A percentile compares a stretch with the other conserved stretches of the same genome.
Evolutionary conservation across 2,888 invertebrate species (phyloP).

Genomic region (Cybosia mesomella): DNA sequence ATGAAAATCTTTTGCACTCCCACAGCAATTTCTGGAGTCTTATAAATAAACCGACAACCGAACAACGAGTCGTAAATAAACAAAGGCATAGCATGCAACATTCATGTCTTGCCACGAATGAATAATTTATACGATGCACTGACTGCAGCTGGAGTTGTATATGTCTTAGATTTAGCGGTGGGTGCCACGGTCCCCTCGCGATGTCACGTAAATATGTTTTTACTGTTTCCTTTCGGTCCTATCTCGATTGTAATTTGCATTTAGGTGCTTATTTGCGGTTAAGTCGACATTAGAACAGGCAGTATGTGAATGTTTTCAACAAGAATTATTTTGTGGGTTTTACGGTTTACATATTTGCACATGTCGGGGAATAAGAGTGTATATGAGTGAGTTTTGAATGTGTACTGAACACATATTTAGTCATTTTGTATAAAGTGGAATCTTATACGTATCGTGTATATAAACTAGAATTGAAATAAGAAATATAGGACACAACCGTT

Average conservation of each 20-base stretch:
- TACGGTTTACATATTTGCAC: not conserved
- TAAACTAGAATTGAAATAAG: too few relatives aligned
- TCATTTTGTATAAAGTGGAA: too few relatives aligned
- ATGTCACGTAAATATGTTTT: slow-evolving; percentile 43
- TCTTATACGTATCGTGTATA: too few relatives aligned
- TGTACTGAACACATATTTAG: too few relatives aligned
- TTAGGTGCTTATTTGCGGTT: slow-evolving; percentile 33
- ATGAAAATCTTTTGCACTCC: slow-evolving; percentile 14
- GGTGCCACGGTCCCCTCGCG: slow-evolving; percentile 9
- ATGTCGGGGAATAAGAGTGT: not conserved
- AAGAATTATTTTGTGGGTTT: not conserved
- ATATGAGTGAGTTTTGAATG: not conserved
- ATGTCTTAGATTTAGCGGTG: slow-evolving; percentile 24
- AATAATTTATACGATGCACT: slow-evolving; percentile 57
- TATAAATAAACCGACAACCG: slow-evolving; percentile 17
- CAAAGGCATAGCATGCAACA: slow-evolving; percentile 61
- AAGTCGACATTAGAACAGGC: slow-evolving; percentile 22
- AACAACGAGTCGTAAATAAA: slow-evolving; percentile 42
- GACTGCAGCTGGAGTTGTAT: slow-evolving; percentile 36
- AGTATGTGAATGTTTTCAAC: not conserved
- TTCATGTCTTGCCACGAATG: slow-evolving; percentile 56
- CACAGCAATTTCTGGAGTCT: slow-evolving; percentile 15
- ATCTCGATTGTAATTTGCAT: slow-evolving; percentile 38
- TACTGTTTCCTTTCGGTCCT: slow-evolving; percentile 39
- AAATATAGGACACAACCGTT: too few relatives aligned